Evolutionary conservation across 2,888 invertebrate genomes (phyloP).

Genomic region (Calephelis perditalis): DNA sequence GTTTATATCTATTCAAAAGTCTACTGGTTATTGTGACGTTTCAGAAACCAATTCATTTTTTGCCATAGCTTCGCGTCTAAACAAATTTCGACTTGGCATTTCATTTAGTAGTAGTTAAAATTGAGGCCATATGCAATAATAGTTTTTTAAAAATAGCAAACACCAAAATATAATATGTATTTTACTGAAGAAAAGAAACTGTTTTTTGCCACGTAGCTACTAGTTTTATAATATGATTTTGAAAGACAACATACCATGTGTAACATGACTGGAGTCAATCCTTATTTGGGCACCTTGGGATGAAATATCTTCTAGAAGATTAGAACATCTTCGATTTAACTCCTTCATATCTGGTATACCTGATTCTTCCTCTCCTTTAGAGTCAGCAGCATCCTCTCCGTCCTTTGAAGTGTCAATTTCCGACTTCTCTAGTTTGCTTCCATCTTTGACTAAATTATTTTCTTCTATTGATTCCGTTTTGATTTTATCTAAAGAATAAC

Average conservation of each 20-base stretch:
- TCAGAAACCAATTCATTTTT: no score
- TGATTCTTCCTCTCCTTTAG: constrained; percentile 38
- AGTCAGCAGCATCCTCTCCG: constrained; percentile 30
- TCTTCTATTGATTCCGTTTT: constrained; percentile 48
- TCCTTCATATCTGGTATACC: constrained; percentile 66
- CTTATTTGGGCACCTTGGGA: constrained; percentile 65
- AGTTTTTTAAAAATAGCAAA: no score
- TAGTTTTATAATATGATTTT: neutral
- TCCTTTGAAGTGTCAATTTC: constrained; percentile 18
- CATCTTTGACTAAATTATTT: constrained; percentile 34
- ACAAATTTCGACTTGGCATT: no score
- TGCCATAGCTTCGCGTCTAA: no score
- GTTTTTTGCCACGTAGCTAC: neutral
- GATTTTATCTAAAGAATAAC: constrained; percentile 36
- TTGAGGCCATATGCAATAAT: no score
- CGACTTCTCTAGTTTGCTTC: constrained; percentile 18
- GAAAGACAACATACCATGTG: constrained; percentile 53
- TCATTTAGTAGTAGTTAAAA: no score
- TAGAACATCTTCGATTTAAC: constrained; percentile 70
- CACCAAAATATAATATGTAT: no score
- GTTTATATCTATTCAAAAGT: no score
- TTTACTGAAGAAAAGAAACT: no score
- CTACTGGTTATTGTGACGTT: no score
- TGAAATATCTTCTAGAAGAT: constrained; percentile 71
- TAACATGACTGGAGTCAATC: constrained; percentile 69